Evolutionary conservation across 1,140 invertebrate species (phyloP).

Genomic region (Musca vetustissima): DNA sequence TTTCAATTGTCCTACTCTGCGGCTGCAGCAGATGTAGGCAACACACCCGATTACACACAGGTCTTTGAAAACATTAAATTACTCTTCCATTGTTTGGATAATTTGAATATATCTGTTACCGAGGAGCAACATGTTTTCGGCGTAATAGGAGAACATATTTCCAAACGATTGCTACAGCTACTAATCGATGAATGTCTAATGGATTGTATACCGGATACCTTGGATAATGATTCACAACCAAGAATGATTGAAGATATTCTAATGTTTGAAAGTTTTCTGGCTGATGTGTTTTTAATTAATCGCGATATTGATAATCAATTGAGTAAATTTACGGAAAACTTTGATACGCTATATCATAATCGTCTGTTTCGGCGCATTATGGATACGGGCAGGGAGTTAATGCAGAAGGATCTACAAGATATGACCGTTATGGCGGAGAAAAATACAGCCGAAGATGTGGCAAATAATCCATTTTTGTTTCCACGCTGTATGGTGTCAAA

Average conservation of each 20-base stretch:
- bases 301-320: constrained; percentile 58
- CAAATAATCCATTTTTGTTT: constrained; percentile 51
- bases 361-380: constrained; percentile 76
- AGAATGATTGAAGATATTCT: constrained; percentile 65
- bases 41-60: constrained; percentile 58
- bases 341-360: constrained; percentile 76
- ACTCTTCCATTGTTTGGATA: constrained; percentile 63
- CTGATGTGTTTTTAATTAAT: constrained; percentile 54
- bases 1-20: constrained; percentile 47
- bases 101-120: constrained; percentile 60
- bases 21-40: constrained; percentile 32
- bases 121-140: constrained; percentile 62
- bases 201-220: constrained; percentile 73
- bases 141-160: constrained; percentile 65
- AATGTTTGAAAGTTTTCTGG: constrained; percentile 68
- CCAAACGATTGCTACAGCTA: constrained; percentile 64
- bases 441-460: constrained; percentile 47
- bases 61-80: constrained; percentile 65
- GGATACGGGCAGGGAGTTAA: constrained; percentile 69
- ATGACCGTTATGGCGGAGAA: constrained; percentile 65
- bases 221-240: constrained; percentile 68
- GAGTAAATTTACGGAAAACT: constrained; percentile 71
- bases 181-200: constrained; percentile 74
- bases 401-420: constrained; percentile 80
- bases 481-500: constrained; percentile 66